Evolutionary conservation across 1,140 invertebrate genomes (phyloP).

Genomic region (Oryzaephilus surinamensis): DNA sequence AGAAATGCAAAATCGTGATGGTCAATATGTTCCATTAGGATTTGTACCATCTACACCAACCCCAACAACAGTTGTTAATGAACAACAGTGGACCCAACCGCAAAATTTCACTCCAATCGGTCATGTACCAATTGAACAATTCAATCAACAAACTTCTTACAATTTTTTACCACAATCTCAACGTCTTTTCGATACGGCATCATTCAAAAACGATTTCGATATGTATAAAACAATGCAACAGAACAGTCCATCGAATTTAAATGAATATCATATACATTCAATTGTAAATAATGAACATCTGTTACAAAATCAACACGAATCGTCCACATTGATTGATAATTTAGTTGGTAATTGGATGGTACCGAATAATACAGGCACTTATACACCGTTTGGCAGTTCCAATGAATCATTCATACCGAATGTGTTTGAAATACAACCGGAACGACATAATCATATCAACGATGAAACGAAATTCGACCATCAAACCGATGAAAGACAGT

Average conservation of each 20-base stretch:
- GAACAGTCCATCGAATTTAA: slow-evolving; percentile 12
- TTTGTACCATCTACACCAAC: slow-evolving; percentile 30
- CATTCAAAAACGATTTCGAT: slow-evolving; percentile 11
- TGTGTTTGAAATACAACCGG: slow-evolving; percentile 16
- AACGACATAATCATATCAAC: slow-evolving; percentile 5
- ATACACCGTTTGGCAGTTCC: slow-evolving; percentile 61
- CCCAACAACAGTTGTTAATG: slow-evolving; percentile 18
- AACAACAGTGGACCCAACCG: slow-evolving; percentile 14
- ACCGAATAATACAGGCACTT: slow-evolving; percentile 68
- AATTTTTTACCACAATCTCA: slow-evolving; percentile 23
- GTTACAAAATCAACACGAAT: slow-evolving; percentile 8
- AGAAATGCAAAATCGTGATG: slow-evolving; percentile 45
- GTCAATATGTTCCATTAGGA: slow-evolving; percentile 47
- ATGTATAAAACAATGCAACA: slow-evolving; percentile 15
- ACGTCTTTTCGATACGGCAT: slow-evolving; percentile 3
- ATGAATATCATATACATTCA: slow-evolving; percentile 9
- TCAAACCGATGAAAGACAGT: slow-evolving; percentile 19
- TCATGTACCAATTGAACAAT: slow-evolving; percentile 17
- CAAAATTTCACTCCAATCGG: slow-evolving; percentile 12
- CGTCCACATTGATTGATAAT: slow-evolving; percentile 55
- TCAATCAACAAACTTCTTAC: slow-evolving; percentile 12
- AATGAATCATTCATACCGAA: slow-evolving; percentile 24
- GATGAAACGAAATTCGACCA: slow-evolving; percentile 14
- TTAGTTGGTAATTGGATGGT: slow-evolving; percentile 71
- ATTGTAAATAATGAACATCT: slow-evolving; percentile 3